Evolutionary conservation across 2,797 vertebrate genomes (phyloP), one percentile per base, ranked within the genome.

Genomic region (Gorsachius magnificus): DNA sequence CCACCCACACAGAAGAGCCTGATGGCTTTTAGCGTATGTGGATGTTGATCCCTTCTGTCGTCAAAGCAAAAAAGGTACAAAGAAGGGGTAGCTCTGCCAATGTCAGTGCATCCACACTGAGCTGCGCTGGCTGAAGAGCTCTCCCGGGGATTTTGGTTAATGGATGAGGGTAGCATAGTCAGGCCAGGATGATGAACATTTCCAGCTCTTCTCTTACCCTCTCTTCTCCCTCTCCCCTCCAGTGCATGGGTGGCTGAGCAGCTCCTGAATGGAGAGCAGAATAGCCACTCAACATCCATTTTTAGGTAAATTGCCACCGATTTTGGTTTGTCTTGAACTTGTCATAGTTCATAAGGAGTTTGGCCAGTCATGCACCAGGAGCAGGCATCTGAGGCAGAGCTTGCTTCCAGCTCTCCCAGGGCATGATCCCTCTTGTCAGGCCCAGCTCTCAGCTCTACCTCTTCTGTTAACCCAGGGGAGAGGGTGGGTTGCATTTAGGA

Each of bases 341-440:
- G n/a, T 13, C 15, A 6, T 41, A 56, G 19, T 76, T 80, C 65
- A 12, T 43, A 43, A 65, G 64, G 56, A 64, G 11, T 43, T 87
- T 70, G 75, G 28, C 26, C 58, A 66, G 35, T 28, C 76, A 20
- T 2, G 2, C 21, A 46, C 19, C 35, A 74, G 41, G 50, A 93
- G 43, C 48, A 63, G 54, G 54, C 7, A 10, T 29, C 25, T 22
- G 19, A 29, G 36, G 19, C 7, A 7, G 58, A 28, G 18, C 11
- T 41, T 61, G 29, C 54, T 41, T 16, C 18, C 69, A 75, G 29
- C n/a, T 20, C 19, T 90, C 12, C 22, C 31, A 68, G n/a, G 50
- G n/a, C 41, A 35, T 0, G 0, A 25, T 43, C 16, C 57, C 28
- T 54, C 35, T 35, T 57, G 25, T 57, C 25, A 35, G 26, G 38